phyloP scores from a whole-genome alignment of 2,797 vertebrate species.

The Alauda arvensis region DNA sequence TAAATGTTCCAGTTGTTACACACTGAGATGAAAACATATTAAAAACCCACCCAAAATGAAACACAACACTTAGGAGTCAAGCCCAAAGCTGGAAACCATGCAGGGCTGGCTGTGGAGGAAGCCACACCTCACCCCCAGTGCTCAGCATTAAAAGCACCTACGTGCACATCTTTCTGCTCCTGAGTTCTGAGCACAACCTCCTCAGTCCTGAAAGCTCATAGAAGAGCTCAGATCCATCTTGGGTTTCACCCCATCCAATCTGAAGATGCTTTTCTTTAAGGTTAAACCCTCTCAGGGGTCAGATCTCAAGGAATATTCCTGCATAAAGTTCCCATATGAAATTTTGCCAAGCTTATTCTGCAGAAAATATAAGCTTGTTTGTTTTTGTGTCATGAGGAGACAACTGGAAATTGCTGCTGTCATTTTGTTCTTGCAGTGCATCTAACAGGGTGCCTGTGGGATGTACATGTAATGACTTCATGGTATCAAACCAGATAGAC shows the following conservation, averaged over 20 bases:
- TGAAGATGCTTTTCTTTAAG: not conserved
- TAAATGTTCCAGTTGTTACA: not conserved
- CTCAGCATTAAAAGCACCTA: not conserved
- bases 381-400: not conserved
- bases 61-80: not conserved
- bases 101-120: not conserved
- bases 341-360: not conserved
- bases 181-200: not conserved
- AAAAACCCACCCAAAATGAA: not conserved
- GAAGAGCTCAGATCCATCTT: not conserved
- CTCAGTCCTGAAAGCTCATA: not conserved
- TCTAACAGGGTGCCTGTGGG: not conserved
- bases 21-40: not conserved
- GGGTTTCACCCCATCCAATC: not conserved
- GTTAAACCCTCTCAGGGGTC: not conserved
- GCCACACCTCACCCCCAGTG: not conserved
- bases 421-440: not conserved
- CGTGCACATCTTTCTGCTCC: not conserved
- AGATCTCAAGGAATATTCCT: not conserved
- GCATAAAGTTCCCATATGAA: not conserved
- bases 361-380: not conserved
- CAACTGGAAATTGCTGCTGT: not conserved
- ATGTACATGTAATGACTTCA: not conserved
- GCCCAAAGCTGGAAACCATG: not conserved
- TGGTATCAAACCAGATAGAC: not conserved